Conservation (phyloP, 2,888 invertebrate genomes). For the Drosophila phalerata region DNA sequence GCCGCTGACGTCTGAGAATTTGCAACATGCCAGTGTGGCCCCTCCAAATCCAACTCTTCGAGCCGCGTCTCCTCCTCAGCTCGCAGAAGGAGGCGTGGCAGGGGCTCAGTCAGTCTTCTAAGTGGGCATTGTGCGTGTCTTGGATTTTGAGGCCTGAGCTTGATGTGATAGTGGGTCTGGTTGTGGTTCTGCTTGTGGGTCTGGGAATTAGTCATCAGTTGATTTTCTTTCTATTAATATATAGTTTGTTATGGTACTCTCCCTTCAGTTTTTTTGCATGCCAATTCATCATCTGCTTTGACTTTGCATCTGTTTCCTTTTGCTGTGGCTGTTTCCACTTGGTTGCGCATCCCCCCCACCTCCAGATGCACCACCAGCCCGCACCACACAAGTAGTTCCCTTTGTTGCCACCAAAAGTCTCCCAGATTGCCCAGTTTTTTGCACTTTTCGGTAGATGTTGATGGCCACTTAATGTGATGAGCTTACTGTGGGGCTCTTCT, state of each 20-base stretch:
- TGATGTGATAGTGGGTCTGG: neutral
- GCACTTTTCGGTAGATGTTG: slow-evolving; percentile 26
- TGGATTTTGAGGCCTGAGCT: slow-evolving; percentile 20
- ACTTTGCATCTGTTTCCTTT: slow-evolving; percentile 62
- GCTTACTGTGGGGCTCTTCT: slow-evolving; percentile 2
- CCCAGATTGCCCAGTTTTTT: slow-evolving; percentile 47
- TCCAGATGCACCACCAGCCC: neutral
- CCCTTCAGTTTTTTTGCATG: slow-evolving; percentile 46
- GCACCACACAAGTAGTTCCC: slow-evolving; percentile 16
- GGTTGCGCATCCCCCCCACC: slow-evolving; percentile 29
- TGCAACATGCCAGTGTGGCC: slow-evolving; percentile 59
- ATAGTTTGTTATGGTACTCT: slow-evolving; percentile 26
- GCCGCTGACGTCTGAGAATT: slow-evolving; percentile 74
- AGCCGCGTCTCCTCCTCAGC: neutral
- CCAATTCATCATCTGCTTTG: slow-evolving; percentile 72
- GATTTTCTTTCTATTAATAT: slow-evolving; percentile 37
- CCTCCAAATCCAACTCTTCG: neutral
- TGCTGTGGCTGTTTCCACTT: slow-evolving; percentile 47
- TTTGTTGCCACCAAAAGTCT: slow-evolving; percentile 30
- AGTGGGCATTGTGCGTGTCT: slow-evolving; percentile 54
- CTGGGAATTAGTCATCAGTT: slow-evolving; percentile 62
- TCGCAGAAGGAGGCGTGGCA: slow-evolving; percentile 8
- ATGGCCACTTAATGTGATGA: slow-evolving; percentile 30
- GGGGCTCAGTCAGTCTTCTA: slow-evolving; percentile 1
- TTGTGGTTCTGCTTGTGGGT: slow-evolving; percentile 11